Evolutionary conservation across 2,797 vertebrate genomes (phyloP).

Genomic region (Lycodopsis pacificus): DNA sequence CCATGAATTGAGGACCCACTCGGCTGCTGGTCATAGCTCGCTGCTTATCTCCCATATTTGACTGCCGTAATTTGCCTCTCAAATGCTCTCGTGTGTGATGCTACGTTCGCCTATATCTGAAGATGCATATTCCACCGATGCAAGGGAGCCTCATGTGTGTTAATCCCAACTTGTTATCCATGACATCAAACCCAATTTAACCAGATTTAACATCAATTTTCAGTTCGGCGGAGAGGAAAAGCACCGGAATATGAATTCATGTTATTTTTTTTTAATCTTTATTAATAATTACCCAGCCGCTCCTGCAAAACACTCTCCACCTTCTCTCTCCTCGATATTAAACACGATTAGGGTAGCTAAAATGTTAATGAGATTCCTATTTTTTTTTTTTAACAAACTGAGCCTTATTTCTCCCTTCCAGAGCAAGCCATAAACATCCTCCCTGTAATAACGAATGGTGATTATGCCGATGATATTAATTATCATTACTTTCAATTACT

Average conservation of each 20-base stretch:
- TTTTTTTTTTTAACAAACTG: conserved; percentile 64
- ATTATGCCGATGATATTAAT: conserved; percentile 86
- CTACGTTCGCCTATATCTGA: conserved; percentile 45
- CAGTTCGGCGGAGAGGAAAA: conserved; percentile 76
- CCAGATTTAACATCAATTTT: conserved; percentile 74
- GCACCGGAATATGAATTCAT: conserved; percentile 63
- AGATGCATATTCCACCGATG: conserved; percentile 60
- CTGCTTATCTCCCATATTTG: conserved; percentile 72
- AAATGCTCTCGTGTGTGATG: conserved; percentile 55
- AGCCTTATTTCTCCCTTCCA: conserved; percentile 71
- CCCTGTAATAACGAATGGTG: conserved; percentile 76
- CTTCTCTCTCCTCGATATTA: conserved; percentile 60
- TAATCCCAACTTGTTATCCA: conserved; percentile 80
- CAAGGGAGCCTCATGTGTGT: conserved; percentile 38
- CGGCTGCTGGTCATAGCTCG: conserved; percentile 63
- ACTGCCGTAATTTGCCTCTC: conserved; percentile 73
- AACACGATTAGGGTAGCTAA: conserved; percentile 74
- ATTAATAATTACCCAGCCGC: conserved; percentile 60
- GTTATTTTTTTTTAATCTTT: conserved; percentile 57
- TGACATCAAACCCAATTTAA: conserved; percentile 80
- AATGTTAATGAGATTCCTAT: conserved; percentile 79
- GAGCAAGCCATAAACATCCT: conserved; percentile 79
- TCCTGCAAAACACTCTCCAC: conserved; percentile 58
- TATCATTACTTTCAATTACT: conserved; percentile 87
- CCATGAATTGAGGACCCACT: conserved; percentile 47